Conservation (phyloP, 2,113 vertebrate genomes). For the Corythaixoides concolor region DNA sequence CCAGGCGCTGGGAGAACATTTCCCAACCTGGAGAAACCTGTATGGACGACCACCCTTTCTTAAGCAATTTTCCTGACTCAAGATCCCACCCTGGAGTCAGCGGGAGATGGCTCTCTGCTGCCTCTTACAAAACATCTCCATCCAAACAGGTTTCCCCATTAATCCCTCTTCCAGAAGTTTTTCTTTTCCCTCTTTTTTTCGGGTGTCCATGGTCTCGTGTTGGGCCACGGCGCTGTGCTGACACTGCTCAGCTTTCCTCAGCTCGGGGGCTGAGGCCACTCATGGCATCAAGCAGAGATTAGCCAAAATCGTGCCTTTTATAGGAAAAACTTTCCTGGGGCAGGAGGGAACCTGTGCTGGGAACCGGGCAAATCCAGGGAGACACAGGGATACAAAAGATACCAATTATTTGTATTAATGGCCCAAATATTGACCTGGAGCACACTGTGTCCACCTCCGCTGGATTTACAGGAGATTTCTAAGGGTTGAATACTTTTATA, state of each 20-base stretch:
- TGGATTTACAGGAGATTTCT: fast-evolving
- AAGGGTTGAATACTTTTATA: background rate
- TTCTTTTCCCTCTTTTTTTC: fast-evolving
- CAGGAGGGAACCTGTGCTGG: background rate
- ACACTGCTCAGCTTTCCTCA: fast-evolving
- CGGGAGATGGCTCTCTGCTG: background rate
- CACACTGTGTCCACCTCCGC: fast-evolving
- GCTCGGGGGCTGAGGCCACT: background rate
- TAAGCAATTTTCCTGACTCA: constrained; percentile 54
- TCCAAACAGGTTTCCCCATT: constrained; percentile 39
- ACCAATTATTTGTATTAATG: too few relatives aligned
- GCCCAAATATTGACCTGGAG: background rate
- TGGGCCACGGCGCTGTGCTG: fast-evolving
- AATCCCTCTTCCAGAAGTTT: background rate
- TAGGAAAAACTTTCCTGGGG: background rate
- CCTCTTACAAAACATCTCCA: constrained; percentile 38
- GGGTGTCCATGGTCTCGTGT: fast-evolving
- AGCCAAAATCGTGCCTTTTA: background rate
- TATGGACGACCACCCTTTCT: constrained; percentile 24
- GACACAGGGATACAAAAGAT: background rate
- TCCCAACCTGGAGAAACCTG: constrained; percentile 53
- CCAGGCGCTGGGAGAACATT: background rate
- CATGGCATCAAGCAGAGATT: fast-evolving
- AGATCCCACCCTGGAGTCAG: background rate
- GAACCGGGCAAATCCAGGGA: background rate